Evolutionary conservation across 2,797 vertebrate genomes (phyloP).

Genomic region (Naso thynnoides): DNA sequence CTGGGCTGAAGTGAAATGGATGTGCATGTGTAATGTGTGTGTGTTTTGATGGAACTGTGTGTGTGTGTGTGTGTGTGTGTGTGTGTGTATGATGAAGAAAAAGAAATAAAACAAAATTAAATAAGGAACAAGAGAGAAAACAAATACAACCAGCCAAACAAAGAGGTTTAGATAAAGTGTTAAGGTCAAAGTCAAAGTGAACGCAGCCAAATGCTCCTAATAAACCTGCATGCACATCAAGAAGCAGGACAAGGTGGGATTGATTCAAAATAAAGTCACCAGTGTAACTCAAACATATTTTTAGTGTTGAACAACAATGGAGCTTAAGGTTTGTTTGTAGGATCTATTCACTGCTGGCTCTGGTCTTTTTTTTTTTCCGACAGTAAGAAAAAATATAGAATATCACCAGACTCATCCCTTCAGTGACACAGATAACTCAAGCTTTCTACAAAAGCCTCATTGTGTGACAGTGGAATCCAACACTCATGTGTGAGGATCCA

Average conservation of each 20-base stretch:
- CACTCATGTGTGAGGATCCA: constrained; percentile 47
- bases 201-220: neutral
- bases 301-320: neutral
- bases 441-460: constrained; percentile 13
- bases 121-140: neutral
- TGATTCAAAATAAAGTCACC: too few relatives aligned
- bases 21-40: neutral
- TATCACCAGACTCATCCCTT: constrained; percentile 18
- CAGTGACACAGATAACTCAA: constrained; percentile 14
- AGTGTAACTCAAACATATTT: neutral
- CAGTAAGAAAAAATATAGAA: neutral
- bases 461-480: constrained; percentile 59
- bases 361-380: constrained; percentile 1
- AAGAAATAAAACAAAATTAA: neutral
- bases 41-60: neutral
- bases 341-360: constrained; percentile 9
- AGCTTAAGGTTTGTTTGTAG: neutral
- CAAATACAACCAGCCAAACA: neutral
- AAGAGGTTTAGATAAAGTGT: neutral
- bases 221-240: neutral
- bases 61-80: neutral
- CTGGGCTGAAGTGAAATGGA: too few relatives aligned
- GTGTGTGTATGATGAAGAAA: too few relatives aligned
- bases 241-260: too few relatives aligned
- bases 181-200: constrained; percentile 11